Evolutionary conservation across 2,797 vertebrate species (phyloP).

Genomic region (Rhinogobio ventralis): DNA sequence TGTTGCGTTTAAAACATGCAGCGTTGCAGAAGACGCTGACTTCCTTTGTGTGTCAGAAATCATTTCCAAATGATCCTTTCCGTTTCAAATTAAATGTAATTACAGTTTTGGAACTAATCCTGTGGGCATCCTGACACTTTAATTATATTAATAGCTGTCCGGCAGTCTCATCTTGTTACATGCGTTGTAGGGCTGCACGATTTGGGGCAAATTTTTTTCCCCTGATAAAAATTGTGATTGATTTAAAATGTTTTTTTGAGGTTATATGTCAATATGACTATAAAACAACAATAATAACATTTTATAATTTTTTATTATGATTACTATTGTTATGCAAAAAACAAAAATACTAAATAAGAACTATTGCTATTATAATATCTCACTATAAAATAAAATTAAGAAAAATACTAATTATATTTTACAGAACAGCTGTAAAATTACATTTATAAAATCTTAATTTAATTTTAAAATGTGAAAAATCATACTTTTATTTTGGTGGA

Average conservation of each 20-base stretch:
- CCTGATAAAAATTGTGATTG: not conserved
- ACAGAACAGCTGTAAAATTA: not conserved
- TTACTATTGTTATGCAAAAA: not conserved
- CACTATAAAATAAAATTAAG: not conserved
- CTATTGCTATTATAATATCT: not conserved
- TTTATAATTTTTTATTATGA: not conserved
- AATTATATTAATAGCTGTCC: not conserved
- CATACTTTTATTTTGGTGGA: not conserved
- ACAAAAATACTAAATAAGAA: not conserved
- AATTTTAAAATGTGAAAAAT: not conserved
- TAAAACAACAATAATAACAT: not conserved
- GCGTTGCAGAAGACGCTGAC: not conserved
- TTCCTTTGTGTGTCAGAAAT: not conserved
- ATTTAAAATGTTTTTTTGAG: not conserved
- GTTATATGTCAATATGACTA: not conserved
- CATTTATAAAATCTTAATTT: not conserved
- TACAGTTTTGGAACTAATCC: not conserved
- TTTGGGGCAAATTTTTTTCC: not conserved
- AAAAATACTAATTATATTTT: not conserved
- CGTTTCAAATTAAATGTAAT: not conserved
- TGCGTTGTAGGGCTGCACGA: not conserved
- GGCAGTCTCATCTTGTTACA: not conserved
- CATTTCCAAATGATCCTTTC: not conserved
- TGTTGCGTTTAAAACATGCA: conserved; percentile 1
- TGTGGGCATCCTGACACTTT: not conserved